These are phyloP conservation scores for Bactericera cockerelli DNA, from an alignment of 1,140 invertebrate genomes.

Conservation along the genomic window DNA sequence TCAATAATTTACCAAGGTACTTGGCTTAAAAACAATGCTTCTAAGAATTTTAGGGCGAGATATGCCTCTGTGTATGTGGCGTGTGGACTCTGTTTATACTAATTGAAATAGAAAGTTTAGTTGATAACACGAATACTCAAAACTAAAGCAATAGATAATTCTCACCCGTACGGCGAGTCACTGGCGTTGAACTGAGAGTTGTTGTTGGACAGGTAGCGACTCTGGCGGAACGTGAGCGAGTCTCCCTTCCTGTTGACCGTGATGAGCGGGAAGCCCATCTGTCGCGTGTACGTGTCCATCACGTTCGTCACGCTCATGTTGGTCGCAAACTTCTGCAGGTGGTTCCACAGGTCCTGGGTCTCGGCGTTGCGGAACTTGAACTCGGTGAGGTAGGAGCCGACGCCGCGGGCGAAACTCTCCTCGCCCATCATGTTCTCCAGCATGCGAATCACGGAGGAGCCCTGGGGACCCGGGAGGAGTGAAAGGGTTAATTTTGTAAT, in stretches of 20 bases:
- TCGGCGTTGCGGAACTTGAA: constrained; percentile 57
- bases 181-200: constrained; percentile 33
- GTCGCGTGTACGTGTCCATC: constrained; percentile 83
- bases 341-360: constrained; percentile 58
- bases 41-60: too few relatives aligned
- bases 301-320: constrained; percentile 39
- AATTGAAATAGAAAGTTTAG: too few relatives aligned
- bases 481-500: too few relatives aligned
- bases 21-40: too few relatives aligned
- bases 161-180: constrained; percentile 42
- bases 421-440: constrained; percentile 65
- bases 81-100: too few relatives aligned
- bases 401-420: constrained; percentile 52
- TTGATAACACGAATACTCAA: too few relatives aligned
- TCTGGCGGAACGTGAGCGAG: constrained; percentile 47
- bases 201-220: constrained; percentile 52
- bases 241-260: constrained; percentile 37
- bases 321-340: constrained; percentile 35
- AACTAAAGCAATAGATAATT: too few relatives aligned
- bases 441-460: constrained; percentile 78
- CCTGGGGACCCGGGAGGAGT: too few relatives aligned
- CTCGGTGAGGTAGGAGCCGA: constrained; percentile 54
- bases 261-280: constrained; percentile 81
- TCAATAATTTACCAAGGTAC: too few relatives aligned
- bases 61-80: too few relatives aligned